Base-by-base conservation (phyloP, 2,888 invertebrate genomes). In the Iselma pallidipennis region DNA sequence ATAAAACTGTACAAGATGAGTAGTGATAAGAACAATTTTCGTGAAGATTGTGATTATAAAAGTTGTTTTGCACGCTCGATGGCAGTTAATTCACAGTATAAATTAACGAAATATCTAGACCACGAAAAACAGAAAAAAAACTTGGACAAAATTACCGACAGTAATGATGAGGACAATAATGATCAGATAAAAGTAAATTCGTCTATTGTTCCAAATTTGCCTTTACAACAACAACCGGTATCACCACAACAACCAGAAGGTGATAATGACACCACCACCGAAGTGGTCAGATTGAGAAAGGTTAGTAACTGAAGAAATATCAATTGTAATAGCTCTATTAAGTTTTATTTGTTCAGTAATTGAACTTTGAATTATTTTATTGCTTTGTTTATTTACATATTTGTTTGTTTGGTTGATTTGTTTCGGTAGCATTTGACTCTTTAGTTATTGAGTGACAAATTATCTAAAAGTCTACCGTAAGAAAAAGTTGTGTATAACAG, bases 11-110 rank as follows among this genome's bases (percentile, higher is more conserved):
- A n/a, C n/a, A 72, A 55, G 55, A 74, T 74, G 74, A 65, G 68
- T 56, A 74, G 68, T 68, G 74, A 74, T 58, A 69, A 72, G 21
- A 16, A 42, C 12, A 21, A 42, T 42, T 42, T 42, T 7, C 19
- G 16, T 50, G 77, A 75, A 57, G 77, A 76, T 63, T 69, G 70
- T 54, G 73, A 72, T 66, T 80, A 74, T 68, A 80, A 80, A 67
- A 80, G 81, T 73, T 79, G 77, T 73, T 81, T 81, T 61, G 80
- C 81, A 33, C 77, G 80, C 49, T 80, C 80, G 19, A 73, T 80
- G 69, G 80, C 75, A 28, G 78, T 81, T 60, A 80, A 80, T 74
- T 78, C 79, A 31, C 76, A 78, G 64, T 73, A 74, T 67, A 77
- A 75, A 68, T 71, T 73, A 57, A 57, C 57, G 19, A 69, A 67